phyloP scores from a whole-genome alignment of 1,140 invertebrate species.

The Agrypnia vestita region DNA sequence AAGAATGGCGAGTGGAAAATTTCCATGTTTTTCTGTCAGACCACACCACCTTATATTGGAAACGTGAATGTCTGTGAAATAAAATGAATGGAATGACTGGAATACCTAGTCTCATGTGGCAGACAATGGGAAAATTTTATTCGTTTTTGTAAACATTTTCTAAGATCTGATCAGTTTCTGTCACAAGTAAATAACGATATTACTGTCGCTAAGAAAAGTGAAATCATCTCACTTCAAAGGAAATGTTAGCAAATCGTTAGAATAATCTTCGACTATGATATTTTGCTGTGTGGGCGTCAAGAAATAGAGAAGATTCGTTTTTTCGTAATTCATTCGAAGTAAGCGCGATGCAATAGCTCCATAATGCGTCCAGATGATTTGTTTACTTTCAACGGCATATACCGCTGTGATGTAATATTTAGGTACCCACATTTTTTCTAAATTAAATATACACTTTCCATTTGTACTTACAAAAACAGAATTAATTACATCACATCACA shows the following conservation, averaged over 20 bases:
- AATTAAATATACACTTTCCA: too few species aligned
- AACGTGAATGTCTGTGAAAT: conserved; percentile 1
- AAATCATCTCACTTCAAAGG: background rate
- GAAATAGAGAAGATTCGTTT: too few species aligned
- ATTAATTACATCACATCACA: too few species aligned
- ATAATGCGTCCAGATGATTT: background rate
- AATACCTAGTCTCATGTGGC: background rate
- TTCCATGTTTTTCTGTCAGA: background rate
- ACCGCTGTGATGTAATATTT: background rate
- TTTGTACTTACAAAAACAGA: too few species aligned
- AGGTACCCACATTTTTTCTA: too few species aligned
- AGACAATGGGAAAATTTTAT: conserved; percentile 24
- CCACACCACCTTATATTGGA: conserved; percentile 15
- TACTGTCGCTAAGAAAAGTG: conserved; percentile 19
- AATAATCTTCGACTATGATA: too few species aligned
- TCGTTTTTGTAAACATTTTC: conserved; percentile 19
- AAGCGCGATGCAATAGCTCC: too few species aligned
- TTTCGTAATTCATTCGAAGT: too few species aligned
- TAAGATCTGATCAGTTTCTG: conserved; percentile 15
- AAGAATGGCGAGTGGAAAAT: background rate
- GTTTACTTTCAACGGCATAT: background rate
- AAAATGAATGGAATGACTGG: background rate
- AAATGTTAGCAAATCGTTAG: too few species aligned
- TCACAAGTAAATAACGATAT: background rate
- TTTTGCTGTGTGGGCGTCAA: too few species aligned